phyloP scores from a whole-genome alignment of 1,140 invertebrate species.

The Whitmania pigra region DNA sequence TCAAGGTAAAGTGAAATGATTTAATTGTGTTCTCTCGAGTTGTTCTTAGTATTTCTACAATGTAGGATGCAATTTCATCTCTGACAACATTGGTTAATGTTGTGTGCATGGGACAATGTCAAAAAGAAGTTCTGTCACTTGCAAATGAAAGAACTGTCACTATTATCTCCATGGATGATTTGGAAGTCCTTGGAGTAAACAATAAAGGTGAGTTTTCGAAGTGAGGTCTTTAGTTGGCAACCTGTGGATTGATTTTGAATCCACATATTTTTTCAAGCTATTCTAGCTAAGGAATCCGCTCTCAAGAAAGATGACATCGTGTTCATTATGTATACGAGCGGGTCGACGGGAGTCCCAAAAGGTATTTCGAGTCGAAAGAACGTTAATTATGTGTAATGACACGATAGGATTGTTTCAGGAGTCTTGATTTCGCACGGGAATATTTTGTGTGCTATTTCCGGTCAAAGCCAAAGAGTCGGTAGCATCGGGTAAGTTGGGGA shows the following conservation, averaged over 20 bases:
- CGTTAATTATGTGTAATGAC: background rate
- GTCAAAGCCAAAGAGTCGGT: constrained; percentile 65
- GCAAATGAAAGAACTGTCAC: background rate
- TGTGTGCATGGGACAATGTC: constrained; percentile 33
- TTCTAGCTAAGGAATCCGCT: background rate
- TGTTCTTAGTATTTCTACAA: constrained; percentile 1
- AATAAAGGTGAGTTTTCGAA: background rate
- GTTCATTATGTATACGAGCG: constrained; percentile 45
- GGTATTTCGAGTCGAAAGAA: constrained; percentile 23
- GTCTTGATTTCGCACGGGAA: constrained; percentile 68
- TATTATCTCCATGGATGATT: background rate
- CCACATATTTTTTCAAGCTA: background rate
- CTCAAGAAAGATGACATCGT: constrained; percentile 37
- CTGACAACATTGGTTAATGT: background rate
- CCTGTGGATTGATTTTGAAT: background rate
- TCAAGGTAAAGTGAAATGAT: constrained; percentile 47
- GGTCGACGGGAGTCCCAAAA: constrained; percentile 42
- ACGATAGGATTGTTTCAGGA: constrained; percentile 32
- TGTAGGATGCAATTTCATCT: constrained; percentile 12
- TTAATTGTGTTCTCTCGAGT: constrained; percentile 7
- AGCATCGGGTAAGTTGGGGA: constrained; percentile 34
- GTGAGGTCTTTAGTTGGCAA: background rate
- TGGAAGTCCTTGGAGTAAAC: background rate
- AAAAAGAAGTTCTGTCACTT: background rate
- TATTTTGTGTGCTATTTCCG: constrained; percentile 71